phyloP scores from a whole-genome alignment of 2,113 vertebrate species.

The Dicaeum eximium region DNA sequence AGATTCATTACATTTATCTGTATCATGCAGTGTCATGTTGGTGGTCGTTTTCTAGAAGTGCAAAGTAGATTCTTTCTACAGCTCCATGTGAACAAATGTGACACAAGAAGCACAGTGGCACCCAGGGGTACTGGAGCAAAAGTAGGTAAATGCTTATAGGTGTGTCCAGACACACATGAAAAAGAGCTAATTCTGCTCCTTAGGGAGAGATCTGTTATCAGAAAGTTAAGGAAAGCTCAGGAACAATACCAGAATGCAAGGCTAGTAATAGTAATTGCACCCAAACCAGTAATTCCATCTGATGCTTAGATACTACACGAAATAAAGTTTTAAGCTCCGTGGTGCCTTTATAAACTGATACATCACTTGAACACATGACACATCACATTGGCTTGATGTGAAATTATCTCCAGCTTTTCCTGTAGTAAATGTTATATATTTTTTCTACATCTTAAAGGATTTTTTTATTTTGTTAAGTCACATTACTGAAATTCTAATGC shows the following conservation, averaged over 20 bases:
- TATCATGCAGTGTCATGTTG: background rate
- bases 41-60: background rate
- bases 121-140: background rate
- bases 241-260: background rate
- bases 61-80: background rate
- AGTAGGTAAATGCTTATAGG: background rate
- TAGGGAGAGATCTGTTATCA: background rate
- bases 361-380: background rate
- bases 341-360: background rate
- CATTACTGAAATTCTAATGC: background rate
- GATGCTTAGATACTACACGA: background rate
- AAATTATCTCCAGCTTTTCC: background rate
- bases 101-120: background rate
- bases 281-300: background rate
- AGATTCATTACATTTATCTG: background rate
- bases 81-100: background rate
- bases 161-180: background rate
- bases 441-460: background rate
- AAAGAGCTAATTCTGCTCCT: background rate
- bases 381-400: background rate
- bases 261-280: background rate
- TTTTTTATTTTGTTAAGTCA: background rate
- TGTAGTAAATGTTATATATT: background rate
- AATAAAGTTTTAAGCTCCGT: background rate
- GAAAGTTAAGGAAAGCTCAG: background rate